A percentile compares a stretch with the other conserved stretches of the same genome.
These are phyloP conservation scores for Thera britannica DNA, from an alignment of 2,888 invertebrate genomes.

Conservation along the genomic window DNA sequence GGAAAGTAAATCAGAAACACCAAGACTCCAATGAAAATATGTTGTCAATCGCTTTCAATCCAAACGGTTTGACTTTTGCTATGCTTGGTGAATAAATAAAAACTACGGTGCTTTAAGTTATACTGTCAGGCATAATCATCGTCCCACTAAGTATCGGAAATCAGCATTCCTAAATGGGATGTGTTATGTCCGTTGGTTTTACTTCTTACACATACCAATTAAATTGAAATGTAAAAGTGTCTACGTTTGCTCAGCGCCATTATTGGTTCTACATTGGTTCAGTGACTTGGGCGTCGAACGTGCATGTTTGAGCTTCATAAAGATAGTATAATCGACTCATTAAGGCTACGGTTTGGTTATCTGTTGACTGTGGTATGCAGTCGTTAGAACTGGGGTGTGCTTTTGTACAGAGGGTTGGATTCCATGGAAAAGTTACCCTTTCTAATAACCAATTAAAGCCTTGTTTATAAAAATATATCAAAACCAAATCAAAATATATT, in stretches of 20 bases:
- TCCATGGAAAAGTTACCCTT: too few species aligned
- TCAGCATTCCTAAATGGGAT: slow-evolving; percentile 46
- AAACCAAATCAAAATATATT: too few species aligned
- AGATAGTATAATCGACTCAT: slow-evolving; percentile 22
- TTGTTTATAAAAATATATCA: neutral
- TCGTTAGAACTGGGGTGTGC: slow-evolving; percentile 10
- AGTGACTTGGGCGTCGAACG: slow-evolving; percentile 16
- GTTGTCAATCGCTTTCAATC: too few species aligned
- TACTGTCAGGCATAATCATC: neutral
- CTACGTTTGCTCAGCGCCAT: too few species aligned
- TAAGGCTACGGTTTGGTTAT: slow-evolving; percentile 22
- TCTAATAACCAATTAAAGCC: too few species aligned
- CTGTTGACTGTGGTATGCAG: slow-evolving; percentile 14
- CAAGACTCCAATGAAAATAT: too few species aligned
- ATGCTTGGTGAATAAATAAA: neutral
- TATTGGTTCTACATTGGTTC: neutral
- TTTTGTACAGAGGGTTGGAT: too few species aligned
- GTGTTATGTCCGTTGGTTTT: slow-evolving; percentile 46
- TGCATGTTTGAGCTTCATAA: slow-evolving; percentile 27
- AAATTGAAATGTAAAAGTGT: neutral
- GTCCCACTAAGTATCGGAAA: slow-evolving; percentile 6
- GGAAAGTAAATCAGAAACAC: too few species aligned
- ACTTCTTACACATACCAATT: slow-evolving; percentile 51
- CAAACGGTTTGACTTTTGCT: neutral
- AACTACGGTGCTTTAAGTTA: neutral